Base-by-base conservation (phyloP, 2,888 invertebrate species). In the Zygothrica quintamaculata region DNA sequence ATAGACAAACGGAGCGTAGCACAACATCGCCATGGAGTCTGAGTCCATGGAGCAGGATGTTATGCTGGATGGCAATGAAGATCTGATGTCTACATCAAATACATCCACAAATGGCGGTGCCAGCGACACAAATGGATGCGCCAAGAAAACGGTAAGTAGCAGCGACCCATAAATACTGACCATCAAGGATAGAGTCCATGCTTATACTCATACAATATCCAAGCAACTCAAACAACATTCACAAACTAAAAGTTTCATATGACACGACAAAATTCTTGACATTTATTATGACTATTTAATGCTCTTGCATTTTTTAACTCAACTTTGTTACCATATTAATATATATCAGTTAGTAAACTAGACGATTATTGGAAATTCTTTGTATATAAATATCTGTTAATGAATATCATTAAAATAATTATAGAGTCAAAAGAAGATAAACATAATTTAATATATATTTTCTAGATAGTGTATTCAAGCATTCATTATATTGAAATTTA, bases 1-100 rank as follows among this genome's bases (percentile, higher is more conserved):
- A 52, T 47, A 61, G 44, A 47, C 44, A 42, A 59, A 34, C 43
- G 33, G 31, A 74, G 44, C 42, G 47, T 25, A 43, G 46, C 62
- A 57, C 55, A 66, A 64, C 58, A 70, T 33, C 42, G 44, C 33
- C 37, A 80, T 80, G 80, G 80, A 84, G 65, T 60, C 74, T 47
- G 86, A 84, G 62, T 74, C 60, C 56, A 70, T 65, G 43, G 80
- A 86, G 40, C 84, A 75, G 84, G 77, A 84, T 65, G 61, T 66
- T 51, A 46, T 74, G 65, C 72, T 77, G 52, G 78, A 69, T 39
- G 66, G 61, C 61, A 65, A 47, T 57, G 81, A 80, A 48, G 87
- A 82, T 65, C 77, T 81, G 57, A 89, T 89, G 89, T 86, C 88
- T 56, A 88, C 88, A 56, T 89, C 88, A 47, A 84, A 84, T 29